Evolutionary conservation across 2,113 vertebrate genomes (phyloP).

Genomic region (Vulpes vulpes): DNA sequence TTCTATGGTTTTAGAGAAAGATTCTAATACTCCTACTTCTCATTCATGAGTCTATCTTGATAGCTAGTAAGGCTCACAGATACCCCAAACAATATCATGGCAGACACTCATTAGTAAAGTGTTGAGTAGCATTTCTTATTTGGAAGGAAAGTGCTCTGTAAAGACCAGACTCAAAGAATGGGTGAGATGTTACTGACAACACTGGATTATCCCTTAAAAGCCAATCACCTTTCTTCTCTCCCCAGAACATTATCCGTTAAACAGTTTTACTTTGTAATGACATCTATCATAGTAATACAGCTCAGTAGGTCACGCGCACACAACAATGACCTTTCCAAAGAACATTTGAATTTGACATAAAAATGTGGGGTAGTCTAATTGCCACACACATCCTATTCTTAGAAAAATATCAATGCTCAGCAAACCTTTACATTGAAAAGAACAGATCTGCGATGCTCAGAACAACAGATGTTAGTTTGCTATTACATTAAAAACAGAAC

Average conservation of each 20-base stretch:
- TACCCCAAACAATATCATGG: background rate
- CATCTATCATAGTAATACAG: background rate
- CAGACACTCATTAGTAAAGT: background rate
- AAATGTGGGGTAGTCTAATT: constrained; percentile 63
- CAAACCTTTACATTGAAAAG: constrained; percentile 78
- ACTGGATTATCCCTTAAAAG: background rate
- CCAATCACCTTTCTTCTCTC: background rate
- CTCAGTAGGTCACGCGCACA: constrained; percentile 44
- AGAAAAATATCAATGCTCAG: constrained; percentile 65
- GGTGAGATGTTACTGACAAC: background rate
- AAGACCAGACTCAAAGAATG: background rate
- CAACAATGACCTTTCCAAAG: constrained; percentile 53
- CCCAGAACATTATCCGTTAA: constrained; percentile 16
- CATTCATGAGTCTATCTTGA: background rate
- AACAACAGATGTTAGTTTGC: constrained; percentile 74
- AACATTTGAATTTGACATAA: constrained; percentile 60
- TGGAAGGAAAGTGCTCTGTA: background rate
- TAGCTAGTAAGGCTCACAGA: background rate
- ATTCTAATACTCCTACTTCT: background rate
- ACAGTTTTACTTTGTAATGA: background rate
- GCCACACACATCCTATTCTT: constrained; percentile 54
- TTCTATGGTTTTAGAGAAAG: background rate
- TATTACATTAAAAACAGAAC: constrained; percentile 76
- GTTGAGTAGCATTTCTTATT: background rate
- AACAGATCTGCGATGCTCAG: constrained; percentile 73